Evolutionary conservation across 2,797 vertebrate species (phyloP).

Genomic region (Acanthurus leucopareius): DNA sequence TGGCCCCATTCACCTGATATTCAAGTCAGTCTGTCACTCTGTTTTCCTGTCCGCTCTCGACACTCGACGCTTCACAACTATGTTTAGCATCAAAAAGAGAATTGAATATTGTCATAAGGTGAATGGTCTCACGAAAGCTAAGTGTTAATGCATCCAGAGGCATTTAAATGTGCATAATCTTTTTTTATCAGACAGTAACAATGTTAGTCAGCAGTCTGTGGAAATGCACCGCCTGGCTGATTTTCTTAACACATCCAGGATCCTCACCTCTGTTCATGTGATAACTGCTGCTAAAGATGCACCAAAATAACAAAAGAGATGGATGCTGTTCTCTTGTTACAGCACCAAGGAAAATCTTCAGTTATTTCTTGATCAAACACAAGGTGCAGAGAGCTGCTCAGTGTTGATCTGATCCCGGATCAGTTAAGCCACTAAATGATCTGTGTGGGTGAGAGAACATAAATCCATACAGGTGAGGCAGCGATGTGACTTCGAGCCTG

Average conservation of each 20-base stretch:
- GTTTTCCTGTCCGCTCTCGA: conserved; percentile 28
- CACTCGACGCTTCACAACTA: not conserved
- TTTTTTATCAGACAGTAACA: not conserved
- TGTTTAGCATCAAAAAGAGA: conserved; percentile 7
- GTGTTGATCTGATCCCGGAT: not conserved
- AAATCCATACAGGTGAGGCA: not conserved
- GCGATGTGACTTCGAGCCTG: no score
- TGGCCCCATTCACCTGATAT: conserved; percentile 66
- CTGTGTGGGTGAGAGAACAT: not conserved
- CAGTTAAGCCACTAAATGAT: not conserved
- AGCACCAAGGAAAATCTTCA: not conserved
- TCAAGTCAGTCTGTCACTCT: conserved; percentile 59
- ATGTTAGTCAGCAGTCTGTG: not conserved
- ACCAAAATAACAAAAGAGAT: no score
- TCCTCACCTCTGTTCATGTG: not conserved
- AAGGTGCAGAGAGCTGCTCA: not conserved
- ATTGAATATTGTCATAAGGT: not conserved
- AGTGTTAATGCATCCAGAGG: no score
- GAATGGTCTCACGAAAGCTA: no score
- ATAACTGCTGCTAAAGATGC: not conserved
- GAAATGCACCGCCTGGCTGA: not conserved
- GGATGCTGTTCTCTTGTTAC: not conserved
- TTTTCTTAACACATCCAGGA: not conserved
- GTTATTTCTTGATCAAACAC: not conserved
- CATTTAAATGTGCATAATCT: not conserved